Base-by-base conservation (phyloP, 2,888 invertebrate species). In the Scaptomyza caliginosa region DNA sequence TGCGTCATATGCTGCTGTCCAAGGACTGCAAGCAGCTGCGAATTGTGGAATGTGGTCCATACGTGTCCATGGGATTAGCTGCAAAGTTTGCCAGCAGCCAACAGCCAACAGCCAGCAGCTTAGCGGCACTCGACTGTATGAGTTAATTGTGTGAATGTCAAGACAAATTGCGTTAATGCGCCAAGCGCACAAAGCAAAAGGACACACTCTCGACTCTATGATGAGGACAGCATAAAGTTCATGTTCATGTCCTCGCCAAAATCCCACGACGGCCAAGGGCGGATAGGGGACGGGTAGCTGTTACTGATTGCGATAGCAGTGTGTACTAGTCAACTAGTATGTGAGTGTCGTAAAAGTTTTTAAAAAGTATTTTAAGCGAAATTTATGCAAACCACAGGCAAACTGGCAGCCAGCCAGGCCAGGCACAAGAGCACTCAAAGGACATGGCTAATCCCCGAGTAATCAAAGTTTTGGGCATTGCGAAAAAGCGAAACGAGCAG, bases 71-170 rank as follows among this genome's bases (percentile, higher is more conserved):
- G 34, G 77, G 79, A 82, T 82, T 85, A 85, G 79, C 82, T 57
- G 26, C 8, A 38, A 74, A 78, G 52, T 75, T 80, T 75, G 65
- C 74, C 72, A 59, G 63, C 68, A 80, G 79, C 81, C 34, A 16
- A 16, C 16, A 34, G 30, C 5, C 13, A 16, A 16, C 16, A 34
- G 30, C 5, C 13, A 62, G 65, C 68, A 80, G 80, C 81, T 80
- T 84, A 77, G 75, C 58, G 66, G 58, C 73, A 73, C 65, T 73
- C 69, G 76, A 75, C 67, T 76, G 83, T 71, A 79, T 86, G 88
- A 88, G 80, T 87, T 88, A 85, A 85, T 85, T 85, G 85, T 88
- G 88, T 68, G 86, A 85, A 88, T 88, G 85, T 86, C 89, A 82
- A 83, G 89, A 85, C 88, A 85, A 85, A 88, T 88, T 84, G 83